A percentile compares a stretch with the other conserved stretches of the same genome.
phyloP scores from a whole-genome alignment of 1,140 invertebrate genomes.

The Listronotus bonariensis region DNA sequence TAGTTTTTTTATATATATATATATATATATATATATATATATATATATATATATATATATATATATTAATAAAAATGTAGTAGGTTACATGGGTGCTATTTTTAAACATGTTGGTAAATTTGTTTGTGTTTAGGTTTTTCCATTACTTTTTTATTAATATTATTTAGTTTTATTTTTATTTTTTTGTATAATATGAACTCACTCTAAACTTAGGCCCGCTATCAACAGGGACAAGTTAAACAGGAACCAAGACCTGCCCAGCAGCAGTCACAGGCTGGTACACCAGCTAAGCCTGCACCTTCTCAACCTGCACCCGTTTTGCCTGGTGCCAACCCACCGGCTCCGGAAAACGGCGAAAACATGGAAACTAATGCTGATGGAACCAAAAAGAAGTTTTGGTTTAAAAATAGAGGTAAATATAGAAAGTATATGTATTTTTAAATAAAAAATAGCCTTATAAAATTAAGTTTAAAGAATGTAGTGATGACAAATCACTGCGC shows the following conservation, averaged over 20 bases:
- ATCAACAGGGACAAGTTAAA: slow-evolving; percentile 6
- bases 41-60: too few relatives aligned
- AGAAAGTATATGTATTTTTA: background rate
- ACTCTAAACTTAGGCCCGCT: background rate
- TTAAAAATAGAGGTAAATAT: slow-evolving; percentile 19
- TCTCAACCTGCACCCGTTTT: background rate
- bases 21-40: too few relatives aligned
- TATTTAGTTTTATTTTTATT: slow-evolving; percentile 5
- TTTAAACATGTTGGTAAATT: too few relatives aligned
- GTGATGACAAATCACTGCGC: slow-evolving; percentile 53
- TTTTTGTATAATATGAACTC: background rate
- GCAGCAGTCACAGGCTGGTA: slow-evolving; percentile 6
- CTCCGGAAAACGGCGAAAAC: slow-evolving; percentile 15
- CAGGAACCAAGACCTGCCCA: slow-evolving; percentile 8
- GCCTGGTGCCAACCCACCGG: slow-evolving; percentile 12
- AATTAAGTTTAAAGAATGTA: too few relatives aligned
- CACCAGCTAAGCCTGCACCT: slow-evolving; percentile 1
- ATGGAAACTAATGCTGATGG: slow-evolving; percentile 15
- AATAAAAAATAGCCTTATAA: too few relatives aligned
- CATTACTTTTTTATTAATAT: background rate
- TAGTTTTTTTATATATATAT: background rate
- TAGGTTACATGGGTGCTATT: too few relatives aligned
- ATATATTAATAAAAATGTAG: too few relatives aligned
- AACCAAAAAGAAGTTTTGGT: slow-evolving; percentile 31
- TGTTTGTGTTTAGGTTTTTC: background rate